Percentiles rank a stretch among this genome's conserved stretches.
Conservation (phyloP, 2,797 vertebrate species). For the Carapus acus region DNA sequence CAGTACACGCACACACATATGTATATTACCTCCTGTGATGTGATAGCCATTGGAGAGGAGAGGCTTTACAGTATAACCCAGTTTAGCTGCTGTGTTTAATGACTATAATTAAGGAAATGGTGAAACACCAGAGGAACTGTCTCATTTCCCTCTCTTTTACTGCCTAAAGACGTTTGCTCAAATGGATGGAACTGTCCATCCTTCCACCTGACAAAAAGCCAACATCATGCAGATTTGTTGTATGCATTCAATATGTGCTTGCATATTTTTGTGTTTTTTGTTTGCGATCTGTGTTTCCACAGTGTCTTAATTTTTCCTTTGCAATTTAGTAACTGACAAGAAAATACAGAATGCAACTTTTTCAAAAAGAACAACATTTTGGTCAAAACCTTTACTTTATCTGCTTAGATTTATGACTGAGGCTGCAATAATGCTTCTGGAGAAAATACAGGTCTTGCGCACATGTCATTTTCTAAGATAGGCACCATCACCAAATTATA, state of each 20-base stretch:
- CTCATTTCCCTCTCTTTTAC: not conserved
- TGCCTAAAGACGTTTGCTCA: not conserved
- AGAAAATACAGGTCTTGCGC: conserved; percentile 22
- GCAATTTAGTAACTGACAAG: too few relatives aligned
- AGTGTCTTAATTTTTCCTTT: too few relatives aligned
- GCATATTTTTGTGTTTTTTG: not conserved
- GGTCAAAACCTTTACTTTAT: conserved; percentile 16
- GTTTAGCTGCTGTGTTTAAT: conserved; percentile 9
- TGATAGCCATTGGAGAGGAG: not conserved
- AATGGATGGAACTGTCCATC: conserved; percentile 10
- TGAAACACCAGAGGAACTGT: conserved; percentile 1
- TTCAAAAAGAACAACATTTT: conserved; percentile 1
- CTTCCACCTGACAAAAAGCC: not conserved
- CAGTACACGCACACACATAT: too few relatives aligned
- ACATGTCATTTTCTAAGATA: conserved; percentile 30
- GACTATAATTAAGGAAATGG: conserved; percentile 6
- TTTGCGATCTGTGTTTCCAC: too few relatives aligned
- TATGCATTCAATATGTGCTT: not conserved
- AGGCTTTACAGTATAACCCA: not conserved
- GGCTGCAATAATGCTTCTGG: conserved; percentile 47
- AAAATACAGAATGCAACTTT: too few relatives aligned
- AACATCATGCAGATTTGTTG: conserved; percentile 1
- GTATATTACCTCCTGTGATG: conserved; percentile 6
- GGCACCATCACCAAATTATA: conserved; percentile 27
- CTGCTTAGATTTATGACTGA: conserved; percentile 43